Evolutionary conservation across 1,140 invertebrate species (phyloP).

Genomic region (Anthonomus grandis): DNA sequence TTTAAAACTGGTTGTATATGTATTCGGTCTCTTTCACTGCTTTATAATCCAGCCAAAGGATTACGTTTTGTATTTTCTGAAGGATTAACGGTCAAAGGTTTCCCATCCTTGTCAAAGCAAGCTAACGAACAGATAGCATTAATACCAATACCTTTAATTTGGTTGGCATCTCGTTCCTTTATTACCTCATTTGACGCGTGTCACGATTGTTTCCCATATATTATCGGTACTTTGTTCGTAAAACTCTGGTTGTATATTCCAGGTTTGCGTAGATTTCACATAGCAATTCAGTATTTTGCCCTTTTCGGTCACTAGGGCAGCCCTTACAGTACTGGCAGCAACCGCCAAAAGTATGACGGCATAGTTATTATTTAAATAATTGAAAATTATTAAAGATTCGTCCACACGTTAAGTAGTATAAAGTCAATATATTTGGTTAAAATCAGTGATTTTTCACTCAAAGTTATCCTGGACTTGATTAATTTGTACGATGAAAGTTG

Average conservation of each 20-base stretch:
- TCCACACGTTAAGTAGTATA: too few relatives aligned
- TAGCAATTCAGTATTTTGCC: constrained; percentile 66
- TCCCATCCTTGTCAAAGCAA: constrained; percentile 65
- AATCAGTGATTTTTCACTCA: too few relatives aligned
- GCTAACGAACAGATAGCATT: constrained; percentile 96
- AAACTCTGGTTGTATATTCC: constrained; percentile 70
- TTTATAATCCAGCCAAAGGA: constrained; percentile 97
- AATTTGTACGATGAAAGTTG: too few relatives aligned
- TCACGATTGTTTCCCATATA: constrained; percentile 74
- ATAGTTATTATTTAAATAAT: too few relatives aligned
- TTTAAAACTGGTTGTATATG: constrained; percentile 80
- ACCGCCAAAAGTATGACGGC: too few relatives aligned
- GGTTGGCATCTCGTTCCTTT: constrained; percentile 53
- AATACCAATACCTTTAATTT: constrained; percentile 85
- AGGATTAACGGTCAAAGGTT: constrained; percentile 72
- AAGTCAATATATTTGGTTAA: too few relatives aligned
- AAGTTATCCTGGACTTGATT: too few relatives aligned
- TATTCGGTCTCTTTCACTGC: constrained; percentile 75
- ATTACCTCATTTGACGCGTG: constrained; percentile 56
- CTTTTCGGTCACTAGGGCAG: constrained; percentile 66
- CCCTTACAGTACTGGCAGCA: constrained; percentile 82
- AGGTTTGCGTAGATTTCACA: constrained; percentile 68
- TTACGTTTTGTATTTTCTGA: constrained; percentile 80
- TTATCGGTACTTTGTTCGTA: constrained; percentile 93
- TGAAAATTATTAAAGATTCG: too few relatives aligned